Evolutionary conservation across 2,888 invertebrate genomes (phyloP), one percentile per base, ranked within the genome.

Genomic region (Clistopyga incitator): DNA sequence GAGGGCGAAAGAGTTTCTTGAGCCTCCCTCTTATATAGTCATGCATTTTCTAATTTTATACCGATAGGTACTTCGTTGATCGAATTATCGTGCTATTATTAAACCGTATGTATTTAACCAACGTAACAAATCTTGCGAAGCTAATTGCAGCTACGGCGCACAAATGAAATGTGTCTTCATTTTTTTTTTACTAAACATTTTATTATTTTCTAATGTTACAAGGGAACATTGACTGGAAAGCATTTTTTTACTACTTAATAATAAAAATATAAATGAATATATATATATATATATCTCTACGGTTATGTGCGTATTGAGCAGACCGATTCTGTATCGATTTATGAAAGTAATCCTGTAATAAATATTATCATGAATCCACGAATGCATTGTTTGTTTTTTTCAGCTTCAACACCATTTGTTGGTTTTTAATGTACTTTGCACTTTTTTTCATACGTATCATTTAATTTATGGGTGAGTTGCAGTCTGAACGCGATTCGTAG

Each of bases 281-380:
- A 56, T 8, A 42, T n/a, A 68, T 74, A 78, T 59, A 72, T 67
- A 64, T 59, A 45, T 8, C 68, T 67, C 20, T 45, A 68, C 23
- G 25, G n/a, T 81, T 65, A 38, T 71, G 20, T 47, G 56, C 68
- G 78, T 78, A 72, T 47, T n/a, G 54, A 29, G 47, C 20, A 54
- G 47, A 50, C 20, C 45, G 67, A 59, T 42, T 29, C 38, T 67
- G 45, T 67, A 64, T 34, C 54, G 59, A 52, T 38, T 72, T 77
- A 67, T 72, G 20, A 72, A 72, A 72, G 11, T 47, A 52, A 64
- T 74, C 18, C 3, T 47, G 52, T 68, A 78, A 78, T 74, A 82
- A 81, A 78, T 72, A 71, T 18, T 38, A 34, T 67, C 56, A 38
- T 45, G 15, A 38, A 50, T 38, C 38, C 45, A 34, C 20, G 65